A percentile compares a stretch with the other conserved stretches of the same genome.
phyloP scores from a whole-genome alignment of 92 coral and sea anemone species.

The Porites evermanni region DNA sequence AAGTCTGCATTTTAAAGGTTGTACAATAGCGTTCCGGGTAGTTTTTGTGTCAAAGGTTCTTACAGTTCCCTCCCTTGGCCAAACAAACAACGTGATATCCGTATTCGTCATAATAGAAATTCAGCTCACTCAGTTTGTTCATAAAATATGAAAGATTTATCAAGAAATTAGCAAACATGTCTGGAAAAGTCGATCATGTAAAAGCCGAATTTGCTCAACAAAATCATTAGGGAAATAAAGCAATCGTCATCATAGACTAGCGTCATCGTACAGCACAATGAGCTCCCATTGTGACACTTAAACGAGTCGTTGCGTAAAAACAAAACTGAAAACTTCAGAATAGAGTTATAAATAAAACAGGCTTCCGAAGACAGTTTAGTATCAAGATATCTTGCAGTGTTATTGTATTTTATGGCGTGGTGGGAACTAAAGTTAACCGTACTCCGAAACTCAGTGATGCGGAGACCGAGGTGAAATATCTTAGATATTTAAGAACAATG shows the following conservation, averaged over 20 bases:
- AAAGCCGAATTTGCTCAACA: neutral
- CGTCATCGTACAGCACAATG: slow-evolving; percentile 8
- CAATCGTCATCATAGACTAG: neutral
- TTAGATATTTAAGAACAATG: neutral
- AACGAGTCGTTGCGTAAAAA: slow-evolving; percentile 16
- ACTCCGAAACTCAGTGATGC: neutral
- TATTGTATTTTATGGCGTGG: neutral
- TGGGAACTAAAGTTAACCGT: neutral
- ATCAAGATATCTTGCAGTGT: neutral
- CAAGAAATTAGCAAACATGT: slow-evolving; percentile 5
- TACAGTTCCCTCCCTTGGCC: slow-evolving; percentile 27
- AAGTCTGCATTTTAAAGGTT: neutral
- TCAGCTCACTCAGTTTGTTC: slow-evolving; percentile 5
- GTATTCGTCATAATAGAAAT: slow-evolving; percentile 10
- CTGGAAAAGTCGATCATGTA: neutral
- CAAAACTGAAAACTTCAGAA: slow-evolving; percentile 42
- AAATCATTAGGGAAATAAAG: neutral
- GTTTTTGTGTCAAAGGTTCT: slow-evolving; percentile 37
- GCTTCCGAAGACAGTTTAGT: slow-evolving; percentile 1
- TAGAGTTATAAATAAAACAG: neutral
- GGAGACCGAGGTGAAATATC: neutral
- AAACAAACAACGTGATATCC: slow-evolving; percentile 32
- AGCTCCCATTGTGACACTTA: slow-evolving; percentile 15
- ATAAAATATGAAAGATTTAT: slow-evolving; percentile 37
- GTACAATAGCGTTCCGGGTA: slow-evolving; percentile 47